A percentile compares a stretch with the other conserved stretches of the same genome.
These are phyloP conservation scores for Temnothorax ravouxi DNA, from an alignment of 2,888 invertebrate species.

Conservation along the genomic window DNA sequence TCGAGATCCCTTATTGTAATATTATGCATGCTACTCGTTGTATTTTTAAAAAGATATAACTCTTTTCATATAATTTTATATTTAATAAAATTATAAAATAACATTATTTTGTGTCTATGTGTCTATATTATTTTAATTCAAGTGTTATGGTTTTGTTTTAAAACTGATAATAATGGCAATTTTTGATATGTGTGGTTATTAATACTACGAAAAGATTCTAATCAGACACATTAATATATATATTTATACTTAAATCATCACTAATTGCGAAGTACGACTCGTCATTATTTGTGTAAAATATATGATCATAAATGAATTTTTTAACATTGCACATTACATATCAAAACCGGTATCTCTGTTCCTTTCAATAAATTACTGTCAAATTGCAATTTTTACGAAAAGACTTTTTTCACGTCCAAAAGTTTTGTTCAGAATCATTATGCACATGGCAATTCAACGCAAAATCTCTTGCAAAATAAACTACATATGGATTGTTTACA, in stretches of 20 bases:
- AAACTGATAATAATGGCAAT: constrained; percentile 21
- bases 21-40: constrained; percentile 16
- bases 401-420: neutral
- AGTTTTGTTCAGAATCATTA: neutral
- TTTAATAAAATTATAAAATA: constrained; percentile 23
- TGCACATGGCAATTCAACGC: neutral
- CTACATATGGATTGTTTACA: constrained; percentile 71
- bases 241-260: neutral
- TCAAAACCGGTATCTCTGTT: constrained; percentile 49
- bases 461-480: constrained; percentile 65
- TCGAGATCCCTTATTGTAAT: neutral
- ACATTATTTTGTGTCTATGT: neutral
- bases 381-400: neutral
- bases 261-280: constrained; percentile 64
- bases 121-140: constrained; percentile 8
- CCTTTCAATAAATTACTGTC: constrained; percentile 15
- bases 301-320: neutral
- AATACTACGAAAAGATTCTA: constrained; percentile 14
- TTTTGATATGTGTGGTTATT: neutral
- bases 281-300: constrained; percentile 18
- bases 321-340: constrained; percentile 24
- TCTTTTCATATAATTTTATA: constrained; percentile 12
- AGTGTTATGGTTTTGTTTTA: constrained; percentile 11
- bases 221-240: constrained; percentile 13
- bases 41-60: constrained; percentile 1